Conservation (phyloP, 1,140 invertebrate species). For the Lepidurus apus region DNA sequence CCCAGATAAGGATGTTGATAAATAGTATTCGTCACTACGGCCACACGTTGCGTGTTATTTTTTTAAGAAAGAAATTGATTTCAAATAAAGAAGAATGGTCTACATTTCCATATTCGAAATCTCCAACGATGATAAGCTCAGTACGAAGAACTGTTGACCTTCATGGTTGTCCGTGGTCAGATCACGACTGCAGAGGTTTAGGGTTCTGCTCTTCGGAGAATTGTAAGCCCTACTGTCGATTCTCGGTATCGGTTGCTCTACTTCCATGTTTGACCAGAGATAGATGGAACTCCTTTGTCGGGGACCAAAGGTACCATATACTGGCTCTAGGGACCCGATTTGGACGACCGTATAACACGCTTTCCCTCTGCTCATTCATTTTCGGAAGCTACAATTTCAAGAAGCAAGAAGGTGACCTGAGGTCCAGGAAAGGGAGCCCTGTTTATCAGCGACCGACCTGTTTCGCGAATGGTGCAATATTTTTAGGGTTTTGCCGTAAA, state of each 20-base stretch:
- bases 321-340: not conserved
- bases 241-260: constrained; percentile 9
- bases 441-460: not conserved
- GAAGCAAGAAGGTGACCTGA: constrained; percentile 2
- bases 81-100: not conserved
- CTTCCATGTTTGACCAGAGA: not conserved
- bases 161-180: constrained; percentile 9
- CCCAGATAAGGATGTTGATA: not conserved
- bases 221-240: not conserved
- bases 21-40: not conserved
- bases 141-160: not conserved
- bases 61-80: not conserved
- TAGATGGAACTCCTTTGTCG: not conserved
- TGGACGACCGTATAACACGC: not conserved
- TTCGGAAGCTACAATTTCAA: not conserved
- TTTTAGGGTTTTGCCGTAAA: not conserved
- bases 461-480: not conserved
- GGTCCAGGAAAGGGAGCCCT: not conserved
- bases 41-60: not conserved
- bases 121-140: not conserved
- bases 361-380: not conserved
- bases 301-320: not conserved
- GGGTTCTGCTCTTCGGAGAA: not conserved
- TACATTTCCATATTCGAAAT: not conserved
- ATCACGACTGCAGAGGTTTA: not conserved